Evolutionary conservation across 2,888 invertebrate species (phyloP).

Genomic region (Schizotus pectinicornis): DNA sequence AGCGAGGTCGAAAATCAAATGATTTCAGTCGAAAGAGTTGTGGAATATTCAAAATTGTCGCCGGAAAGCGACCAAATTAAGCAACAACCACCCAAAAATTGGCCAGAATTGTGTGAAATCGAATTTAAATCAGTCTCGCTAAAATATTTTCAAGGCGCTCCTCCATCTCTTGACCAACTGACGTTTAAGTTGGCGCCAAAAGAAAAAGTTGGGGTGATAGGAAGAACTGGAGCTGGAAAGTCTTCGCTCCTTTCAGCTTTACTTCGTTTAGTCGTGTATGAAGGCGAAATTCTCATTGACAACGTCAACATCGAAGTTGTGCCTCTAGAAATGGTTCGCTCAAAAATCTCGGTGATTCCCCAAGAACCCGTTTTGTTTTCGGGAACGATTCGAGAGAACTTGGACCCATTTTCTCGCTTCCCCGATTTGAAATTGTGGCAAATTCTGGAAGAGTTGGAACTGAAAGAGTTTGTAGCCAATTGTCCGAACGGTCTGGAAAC

Average conservation of each 20-base stretch:
- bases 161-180: constrained; percentile 76
- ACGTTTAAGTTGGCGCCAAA: constrained; percentile 70
- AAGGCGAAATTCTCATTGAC: constrained; percentile 84
- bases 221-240: constrained; percentile 87
- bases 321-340: constrained; percentile 77
- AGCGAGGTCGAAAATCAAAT: constrained; percentile 76
- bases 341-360: constrained; percentile 83
- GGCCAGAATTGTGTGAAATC: constrained; percentile 76
- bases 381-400: constrained; percentile 63
- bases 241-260: constrained; percentile 78
- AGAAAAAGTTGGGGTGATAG: constrained; percentile 80
- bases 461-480: constrained; percentile 63
- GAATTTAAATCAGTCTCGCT: constrained; percentile 73
- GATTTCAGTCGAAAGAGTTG: constrained; percentile 47
- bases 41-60: constrained; percentile 51
- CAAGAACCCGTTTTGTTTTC: constrained; percentile 89
- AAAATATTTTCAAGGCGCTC: constrained; percentile 73
- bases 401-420: constrained; percentile 50
- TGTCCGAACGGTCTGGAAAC: constrained; percentile 60
- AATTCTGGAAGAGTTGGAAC: constrained; percentile 54
- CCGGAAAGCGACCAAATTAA: constrained; percentile 40
- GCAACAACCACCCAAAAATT: constrained; percentile 67
- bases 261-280: constrained; percentile 80
- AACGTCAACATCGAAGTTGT: constrained; percentile 72
- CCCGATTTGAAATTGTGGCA: constrained; percentile 46